phyloP scores from a whole-genome alignment of 2,797 vertebrate genomes.

The Merluccius polli region DNA sequence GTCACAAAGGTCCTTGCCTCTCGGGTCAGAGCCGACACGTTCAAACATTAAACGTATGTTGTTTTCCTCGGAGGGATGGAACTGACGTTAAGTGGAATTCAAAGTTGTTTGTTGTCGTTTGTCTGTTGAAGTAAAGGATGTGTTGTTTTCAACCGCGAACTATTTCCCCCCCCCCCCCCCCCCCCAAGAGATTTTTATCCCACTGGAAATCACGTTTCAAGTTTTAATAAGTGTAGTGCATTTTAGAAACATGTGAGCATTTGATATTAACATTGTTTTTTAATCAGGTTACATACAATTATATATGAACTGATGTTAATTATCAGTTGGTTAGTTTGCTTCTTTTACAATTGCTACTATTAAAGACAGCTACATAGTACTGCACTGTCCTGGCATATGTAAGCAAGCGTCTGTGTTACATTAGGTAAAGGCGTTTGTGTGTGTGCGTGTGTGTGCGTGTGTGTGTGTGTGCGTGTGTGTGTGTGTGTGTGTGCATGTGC shows the following conservation, averaged over 20 bases:
- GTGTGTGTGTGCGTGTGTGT: background rate
- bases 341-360: no score
- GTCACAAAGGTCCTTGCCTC: no score
- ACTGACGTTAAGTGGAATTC: background rate
- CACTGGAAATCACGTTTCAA: no score
- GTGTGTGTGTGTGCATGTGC: slow-evolving; percentile 15
- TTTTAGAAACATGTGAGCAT: no score
- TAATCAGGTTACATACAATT: no score
- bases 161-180: no score
- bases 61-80: background rate
- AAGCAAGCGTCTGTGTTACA: background rate
- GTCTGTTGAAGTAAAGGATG: background rate
- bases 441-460: slow-evolving; percentile 3
- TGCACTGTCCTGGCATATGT: background rate
- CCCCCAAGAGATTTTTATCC: no score
- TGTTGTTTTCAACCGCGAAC: no score
- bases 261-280: no score
- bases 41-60: background rate
- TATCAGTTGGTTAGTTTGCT: no score
- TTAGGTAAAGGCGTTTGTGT: background rate
- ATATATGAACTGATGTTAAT: no score
- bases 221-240: no score
- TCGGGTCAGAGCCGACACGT: background rate
- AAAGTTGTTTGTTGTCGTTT: background rate
- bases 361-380: background rate